These are phyloP conservation scores for Sympetrum striolatum DNA, from an alignment of 2,888 invertebrate species.

Conservation along the genomic window DNA sequence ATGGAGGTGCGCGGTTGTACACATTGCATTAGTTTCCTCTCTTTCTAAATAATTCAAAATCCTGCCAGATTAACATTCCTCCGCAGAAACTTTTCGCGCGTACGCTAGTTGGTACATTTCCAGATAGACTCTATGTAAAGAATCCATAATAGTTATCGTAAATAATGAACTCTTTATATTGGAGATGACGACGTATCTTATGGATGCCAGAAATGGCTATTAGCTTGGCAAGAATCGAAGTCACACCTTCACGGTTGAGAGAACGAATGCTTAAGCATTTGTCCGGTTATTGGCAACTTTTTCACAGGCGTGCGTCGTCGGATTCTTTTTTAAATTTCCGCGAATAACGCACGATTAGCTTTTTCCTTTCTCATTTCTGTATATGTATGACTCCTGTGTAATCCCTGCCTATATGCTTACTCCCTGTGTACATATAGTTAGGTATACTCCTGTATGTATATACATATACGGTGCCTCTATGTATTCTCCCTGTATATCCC, in stretches of 20 bases:
- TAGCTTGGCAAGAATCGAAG: background rate
- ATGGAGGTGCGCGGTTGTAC: no score
- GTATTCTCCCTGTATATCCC: no score
- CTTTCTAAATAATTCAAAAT: background rate
- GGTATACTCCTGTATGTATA: no score
- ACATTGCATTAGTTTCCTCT: background rate
- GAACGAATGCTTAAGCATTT: background rate
- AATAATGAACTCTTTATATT: background rate
- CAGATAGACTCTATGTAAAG: background rate
- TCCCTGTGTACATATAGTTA: no score
- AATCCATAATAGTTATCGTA: background rate
- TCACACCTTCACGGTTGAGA: background rate
- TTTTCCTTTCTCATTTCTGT: background rate
- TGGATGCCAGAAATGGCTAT: background rate
- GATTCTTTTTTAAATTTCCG: background rate
- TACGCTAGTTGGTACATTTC: background rate
- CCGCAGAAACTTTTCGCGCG: background rate
- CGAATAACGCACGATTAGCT: background rate
- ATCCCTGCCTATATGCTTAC: no score
- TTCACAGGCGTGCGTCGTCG: background rate
- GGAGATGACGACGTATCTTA: background rate
- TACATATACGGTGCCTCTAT: no score
- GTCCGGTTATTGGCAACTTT: background rate
- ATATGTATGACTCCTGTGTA: no score
- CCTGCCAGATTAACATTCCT: background rate